Conservation (phyloP, 1,140 invertebrate species). For the Plodia interpunctella region DNA sequence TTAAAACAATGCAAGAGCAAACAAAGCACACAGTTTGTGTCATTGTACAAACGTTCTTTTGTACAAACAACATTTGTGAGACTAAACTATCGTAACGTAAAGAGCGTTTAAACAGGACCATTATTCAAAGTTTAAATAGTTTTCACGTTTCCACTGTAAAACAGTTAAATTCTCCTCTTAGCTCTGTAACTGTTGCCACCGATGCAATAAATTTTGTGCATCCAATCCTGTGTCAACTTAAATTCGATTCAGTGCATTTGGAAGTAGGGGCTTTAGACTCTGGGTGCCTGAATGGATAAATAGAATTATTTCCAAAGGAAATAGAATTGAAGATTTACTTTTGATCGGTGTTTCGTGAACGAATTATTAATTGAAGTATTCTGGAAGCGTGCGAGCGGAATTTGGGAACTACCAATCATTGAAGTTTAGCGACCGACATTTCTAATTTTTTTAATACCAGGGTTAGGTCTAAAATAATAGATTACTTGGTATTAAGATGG, state of each 20-base stretch:
- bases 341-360: constrained; percentile 12
- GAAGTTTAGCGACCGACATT: background rate
- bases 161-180: constrained; percentile 14
- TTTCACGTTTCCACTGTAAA: constrained; percentile 9
- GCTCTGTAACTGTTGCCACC: constrained; percentile 32
- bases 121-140: constrained; percentile 14
- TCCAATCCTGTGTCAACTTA: constrained; percentile 45
- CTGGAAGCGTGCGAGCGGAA: background rate
- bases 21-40: background rate
- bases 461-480: background rate
- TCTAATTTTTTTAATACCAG: background rate
- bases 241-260: constrained; percentile 48
- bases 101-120: constrained; percentile 8
- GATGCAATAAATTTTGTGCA: constrained; percentile 49
- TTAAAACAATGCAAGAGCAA: background rate
- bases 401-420: background rate
- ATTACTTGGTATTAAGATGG: too few relatives aligned
- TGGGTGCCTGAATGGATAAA: constrained; percentile 29
- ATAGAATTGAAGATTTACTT: constrained; percentile 20
- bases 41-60: background rate
- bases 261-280: constrained; percentile 15
- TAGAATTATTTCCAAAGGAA: constrained; percentile 34
- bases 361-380: constrained; percentile 4
- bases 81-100: constrained; percentile 3
- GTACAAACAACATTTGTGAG: background rate